Base-by-base conservation (phyloP, 2,113 vertebrate genomes). In the Sceloporus undulatus region DNA sequence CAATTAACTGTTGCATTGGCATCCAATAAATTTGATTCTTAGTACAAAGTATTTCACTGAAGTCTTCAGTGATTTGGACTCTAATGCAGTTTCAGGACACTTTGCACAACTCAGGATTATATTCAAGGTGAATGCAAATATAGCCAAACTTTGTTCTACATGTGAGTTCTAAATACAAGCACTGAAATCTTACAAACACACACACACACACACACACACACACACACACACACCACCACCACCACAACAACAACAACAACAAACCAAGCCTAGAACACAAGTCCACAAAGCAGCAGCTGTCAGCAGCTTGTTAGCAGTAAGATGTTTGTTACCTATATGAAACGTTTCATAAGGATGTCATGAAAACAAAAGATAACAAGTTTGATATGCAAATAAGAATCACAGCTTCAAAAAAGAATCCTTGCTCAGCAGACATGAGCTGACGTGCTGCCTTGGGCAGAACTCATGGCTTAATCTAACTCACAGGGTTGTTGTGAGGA, bases 81-180 rank as follows among this genome's bases (percentile, higher is more conserved):
- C 75, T 77, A 54, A 71, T 19, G 27, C n/a, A 68, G 82, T 85
- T 62, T 90, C 65, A 85, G 87, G 40, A 62, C 65, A 29, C 90
- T 85, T 65, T 77, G 74, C 82, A 40, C 0, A 62, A 74, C 4
- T 87, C 2, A 2, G 71, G 87, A 90, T n/a, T 6, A 4, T 84
- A 88, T 93, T 77, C 92, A 89, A 90, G 90, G 87, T 84, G 92
- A 78, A 82, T 66, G 84, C 71, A 77, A 79, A 66, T 76, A 90
- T 70, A 88, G 38, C 14, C 76, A 82, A 87, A 77, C 78, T 79
- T 65, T 88, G 59, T 87, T 59, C 78, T 76, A 38, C 34, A 65
- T 79, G 77, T 14, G 3, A 59, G 73, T 84, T 40, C 88, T 65
- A 71, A 48, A 56, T 0, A 83, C 42, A 87, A 90, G 7, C 88